phyloP scores from a whole-genome alignment of 2,888 invertebrate species.

The Xanthorhoe spadicearia region DNA sequence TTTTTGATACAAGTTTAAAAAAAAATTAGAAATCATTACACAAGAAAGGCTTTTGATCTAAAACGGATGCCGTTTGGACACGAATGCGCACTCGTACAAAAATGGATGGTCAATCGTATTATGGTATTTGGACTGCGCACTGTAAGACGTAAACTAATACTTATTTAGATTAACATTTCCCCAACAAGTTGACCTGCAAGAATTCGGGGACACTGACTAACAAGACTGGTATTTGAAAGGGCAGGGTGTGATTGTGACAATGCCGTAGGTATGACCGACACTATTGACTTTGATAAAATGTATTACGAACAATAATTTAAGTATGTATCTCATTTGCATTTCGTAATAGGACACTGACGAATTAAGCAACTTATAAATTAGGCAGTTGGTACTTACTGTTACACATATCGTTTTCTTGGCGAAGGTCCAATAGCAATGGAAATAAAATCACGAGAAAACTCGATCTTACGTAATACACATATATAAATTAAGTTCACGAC shows the following conservation, averaged over 20 bases:
- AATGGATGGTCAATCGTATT: not conserved
- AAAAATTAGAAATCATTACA: not conserved
- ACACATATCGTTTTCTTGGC: conserved; percentile 31
- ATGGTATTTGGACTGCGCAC: not conserved
- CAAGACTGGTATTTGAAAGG: conserved; percentile 78
- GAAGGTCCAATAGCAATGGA: not conserved
- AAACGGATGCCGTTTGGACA: not conserved
- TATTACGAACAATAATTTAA: not conserved
- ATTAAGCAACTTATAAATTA: not conserved
- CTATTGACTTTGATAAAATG: conserved; percentile 6
- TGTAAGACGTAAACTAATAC: not conserved
- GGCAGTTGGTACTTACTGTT: conserved; percentile 35
- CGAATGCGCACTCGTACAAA: not conserved
- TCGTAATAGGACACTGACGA: not conserved
- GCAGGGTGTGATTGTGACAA: conserved; percentile 47
- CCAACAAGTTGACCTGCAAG: conserved; percentile 9
- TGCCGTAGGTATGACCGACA: conserved; percentile 47
- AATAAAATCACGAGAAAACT: conserved; percentile 1
- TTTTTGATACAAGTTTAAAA: no score
- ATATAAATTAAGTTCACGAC: conserved; percentile 9
- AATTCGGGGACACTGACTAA: conserved; percentile 54
- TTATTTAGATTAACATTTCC: conserved; percentile 1
- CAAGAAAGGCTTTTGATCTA: not conserved
- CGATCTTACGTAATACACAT: not conserved
- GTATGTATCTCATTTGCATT: not conserved